phyloP scores from a whole-genome alignment of 2,888 invertebrate species.

The Ormia ochracea region DNA sequence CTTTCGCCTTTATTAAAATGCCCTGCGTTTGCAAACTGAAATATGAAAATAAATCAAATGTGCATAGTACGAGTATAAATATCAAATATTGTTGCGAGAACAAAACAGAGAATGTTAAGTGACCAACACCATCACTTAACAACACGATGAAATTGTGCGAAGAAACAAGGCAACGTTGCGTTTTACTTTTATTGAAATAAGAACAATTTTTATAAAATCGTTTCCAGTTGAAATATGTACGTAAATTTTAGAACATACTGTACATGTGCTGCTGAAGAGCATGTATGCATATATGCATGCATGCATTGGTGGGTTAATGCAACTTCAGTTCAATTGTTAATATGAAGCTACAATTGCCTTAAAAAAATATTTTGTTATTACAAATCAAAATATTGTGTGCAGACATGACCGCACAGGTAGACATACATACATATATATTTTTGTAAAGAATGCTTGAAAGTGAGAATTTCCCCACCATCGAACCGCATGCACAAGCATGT shows the following conservation, averaged over 20 bases:
- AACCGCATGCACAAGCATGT: too few relatives aligned
- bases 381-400: too few relatives aligned
- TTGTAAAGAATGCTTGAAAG: too few relatives aligned
- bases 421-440: too few relatives aligned
- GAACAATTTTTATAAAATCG: background rate
- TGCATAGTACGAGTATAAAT: too few relatives aligned
- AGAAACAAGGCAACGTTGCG: constrained; percentile 42
- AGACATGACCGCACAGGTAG: too few relatives aligned
- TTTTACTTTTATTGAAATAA: background rate
- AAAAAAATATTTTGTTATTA: too few relatives aligned
- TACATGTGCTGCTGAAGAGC: background rate
- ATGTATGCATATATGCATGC: too few relatives aligned
- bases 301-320: too few relatives aligned
- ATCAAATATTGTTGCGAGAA: constrained; percentile 29
- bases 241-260: background rate
- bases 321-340: too few relatives aligned
- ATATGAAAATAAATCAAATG: constrained; percentile 42
- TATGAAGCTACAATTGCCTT: too few relatives aligned
- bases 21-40: constrained; percentile 34
- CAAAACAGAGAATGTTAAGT: constrained; percentile 41
- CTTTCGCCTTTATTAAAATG: background rate
- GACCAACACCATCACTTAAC: constrained; percentile 38
- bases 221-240: background rate
- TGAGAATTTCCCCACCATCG: too few relatives aligned
- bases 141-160: constrained; percentile 10